A percentile compares a stretch with the other conserved stretches of the same genome.
These are phyloP conservation scores for Melieria crassipennis DNA, from an alignment of 2,888 invertebrate species.

Conservation along the genomic window DNA sequence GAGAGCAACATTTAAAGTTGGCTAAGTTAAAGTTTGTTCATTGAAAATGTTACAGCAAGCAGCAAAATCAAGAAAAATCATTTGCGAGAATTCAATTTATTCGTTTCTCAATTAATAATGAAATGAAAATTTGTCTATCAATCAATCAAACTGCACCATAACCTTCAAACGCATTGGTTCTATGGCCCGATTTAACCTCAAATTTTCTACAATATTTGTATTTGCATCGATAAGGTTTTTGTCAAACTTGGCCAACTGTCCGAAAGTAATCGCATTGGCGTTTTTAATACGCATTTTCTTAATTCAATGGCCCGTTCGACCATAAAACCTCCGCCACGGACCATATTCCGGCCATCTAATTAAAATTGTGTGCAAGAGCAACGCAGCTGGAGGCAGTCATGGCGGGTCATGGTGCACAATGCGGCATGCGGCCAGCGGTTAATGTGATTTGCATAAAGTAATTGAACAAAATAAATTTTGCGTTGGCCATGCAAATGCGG, in stretches of 20 bases:
- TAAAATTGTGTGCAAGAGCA: not conserved
- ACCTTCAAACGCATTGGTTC: no score
- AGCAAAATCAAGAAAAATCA: no score
- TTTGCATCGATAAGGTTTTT: not conserved
- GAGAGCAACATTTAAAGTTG: no score
- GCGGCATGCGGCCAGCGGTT: not conserved
- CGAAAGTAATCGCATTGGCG: not conserved
- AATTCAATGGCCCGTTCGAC: not conserved
- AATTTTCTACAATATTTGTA: not conserved
- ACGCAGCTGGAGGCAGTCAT: not conserved
- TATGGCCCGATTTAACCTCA: no score
- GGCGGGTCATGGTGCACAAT: slow-evolving; percentile 4
- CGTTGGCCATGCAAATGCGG: slow-evolving; percentile 4
- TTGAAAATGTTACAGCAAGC: no score
- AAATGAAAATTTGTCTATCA: no score
- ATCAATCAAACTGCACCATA: no score
- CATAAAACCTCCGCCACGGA: not conserved
- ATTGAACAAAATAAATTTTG: slow-evolving; percentile 27
- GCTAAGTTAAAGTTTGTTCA: no score
- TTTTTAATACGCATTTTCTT: not conserved
- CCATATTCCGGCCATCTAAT: not conserved
- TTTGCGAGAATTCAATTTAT: no score
- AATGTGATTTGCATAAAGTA: slow-evolving; percentile 32
- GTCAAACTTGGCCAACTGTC: not conserved
- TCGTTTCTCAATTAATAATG: no score